These are phyloP conservation scores for Lycia hirtaria DNA, from an alignment of 2,888 invertebrate species.

Conservation along the genomic window DNA sequence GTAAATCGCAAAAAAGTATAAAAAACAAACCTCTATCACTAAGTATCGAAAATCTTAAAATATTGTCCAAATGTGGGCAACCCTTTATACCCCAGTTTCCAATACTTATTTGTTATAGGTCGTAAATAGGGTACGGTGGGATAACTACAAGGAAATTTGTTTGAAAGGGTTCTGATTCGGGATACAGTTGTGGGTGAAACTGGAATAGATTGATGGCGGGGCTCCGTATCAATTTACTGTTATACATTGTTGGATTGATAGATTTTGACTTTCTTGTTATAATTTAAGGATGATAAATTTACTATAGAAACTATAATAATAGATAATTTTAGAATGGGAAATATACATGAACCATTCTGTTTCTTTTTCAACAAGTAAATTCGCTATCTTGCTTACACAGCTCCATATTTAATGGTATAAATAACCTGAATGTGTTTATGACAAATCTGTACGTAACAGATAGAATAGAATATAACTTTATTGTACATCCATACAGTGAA, in stretches of 20 bases:
- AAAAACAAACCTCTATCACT: not conserved
- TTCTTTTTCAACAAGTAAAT: too few relatives aligned
- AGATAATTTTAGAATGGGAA: too few relatives aligned
- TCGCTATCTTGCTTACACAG: too few relatives aligned
- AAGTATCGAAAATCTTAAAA: not conserved
- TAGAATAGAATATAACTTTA: too few relatives aligned
- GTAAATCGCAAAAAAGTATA: not conserved
- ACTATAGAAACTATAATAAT: not conserved
- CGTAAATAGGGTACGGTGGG: slow-evolving; percentile 50
- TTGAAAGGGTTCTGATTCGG: slow-evolving; percentile 43
- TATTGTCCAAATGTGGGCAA: slow-evolving; percentile 7
- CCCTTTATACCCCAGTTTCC: slow-evolving; percentile 42
- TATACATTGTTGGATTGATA: not conserved
- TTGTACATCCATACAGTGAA: too few relatives aligned
- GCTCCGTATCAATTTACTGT: slow-evolving; percentile 6
- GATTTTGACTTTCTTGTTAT: not conserved
- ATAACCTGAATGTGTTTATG: too few relatives aligned
- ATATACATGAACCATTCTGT: too few relatives aligned
- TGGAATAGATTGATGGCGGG: slow-evolving; percentile 18
- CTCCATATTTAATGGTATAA: too few relatives aligned
- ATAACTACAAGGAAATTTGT: slow-evolving; percentile 44
- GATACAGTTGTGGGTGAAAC: slow-evolving; percentile 18
- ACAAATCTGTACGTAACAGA: too few relatives aligned
- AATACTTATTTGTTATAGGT: slow-evolving; percentile 64
- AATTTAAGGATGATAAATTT: not conserved